Percentiles rank a stretch among this genome's conserved stretches.
phyloP scores from a whole-genome alignment of 2,888 invertebrate species.

The Sinodicranocentrus sp. region DNA sequence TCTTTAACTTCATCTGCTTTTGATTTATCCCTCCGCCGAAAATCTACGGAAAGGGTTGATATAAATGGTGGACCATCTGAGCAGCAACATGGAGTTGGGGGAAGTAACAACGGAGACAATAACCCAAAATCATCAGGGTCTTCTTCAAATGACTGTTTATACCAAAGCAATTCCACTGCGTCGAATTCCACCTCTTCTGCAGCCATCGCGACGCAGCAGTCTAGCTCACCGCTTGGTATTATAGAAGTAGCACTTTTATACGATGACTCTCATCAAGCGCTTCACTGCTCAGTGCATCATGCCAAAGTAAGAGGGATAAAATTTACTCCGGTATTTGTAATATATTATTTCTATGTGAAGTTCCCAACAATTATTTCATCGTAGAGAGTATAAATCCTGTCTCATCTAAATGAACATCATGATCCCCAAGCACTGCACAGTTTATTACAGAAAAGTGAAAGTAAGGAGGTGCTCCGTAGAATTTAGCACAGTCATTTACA shows the following conservation, averaged over 20 bases:
- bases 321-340: too few species aligned
- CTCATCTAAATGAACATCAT: too few species aligned
- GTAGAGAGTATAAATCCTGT: too few species aligned
- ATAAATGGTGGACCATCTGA: not conserved
- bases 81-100: not conserved
- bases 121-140: slow-evolving; percentile 64
- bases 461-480: too few species aligned
- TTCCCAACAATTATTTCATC: too few species aligned
- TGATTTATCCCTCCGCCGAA: slow-evolving; percentile 17
- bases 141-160: slow-evolving; percentile 64
- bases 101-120: slow-evolving; percentile 55
- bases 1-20: not conserved
- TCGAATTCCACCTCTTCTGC: slow-evolving; percentile 52
- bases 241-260: slow-evolving; percentile 89
- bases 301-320: slow-evolving; percentile 82
- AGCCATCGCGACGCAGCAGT: slow-evolving; percentile 10
- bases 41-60: slow-evolving; percentile 41
- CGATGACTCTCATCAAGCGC: slow-evolving; percentile 86
- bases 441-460: too few species aligned
- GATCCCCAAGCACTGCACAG: too few species aligned
- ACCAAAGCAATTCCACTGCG: slow-evolving; percentile 33
- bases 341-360: too few species aligned
- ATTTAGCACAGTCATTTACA: too few species aligned
- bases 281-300: slow-evolving; percentile 89
- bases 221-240: slow-evolving; percentile 80